Base-by-base conservation (phyloP, 2,888 invertebrate species). In the Ischnura elegans region DNA sequence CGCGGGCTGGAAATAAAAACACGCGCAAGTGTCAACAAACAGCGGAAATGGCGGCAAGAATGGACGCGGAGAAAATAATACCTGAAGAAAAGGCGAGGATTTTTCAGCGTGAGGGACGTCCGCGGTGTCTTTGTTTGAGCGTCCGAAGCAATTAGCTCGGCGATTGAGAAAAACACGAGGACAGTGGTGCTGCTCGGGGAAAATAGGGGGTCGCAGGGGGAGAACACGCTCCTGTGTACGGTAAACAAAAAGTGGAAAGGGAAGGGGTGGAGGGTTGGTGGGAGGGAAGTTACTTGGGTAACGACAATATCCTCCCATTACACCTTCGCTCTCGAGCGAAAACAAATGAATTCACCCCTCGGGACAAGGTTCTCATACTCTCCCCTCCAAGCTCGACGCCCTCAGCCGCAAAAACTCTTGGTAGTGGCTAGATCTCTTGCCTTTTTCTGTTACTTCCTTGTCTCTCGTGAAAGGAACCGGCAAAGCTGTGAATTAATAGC, bases 141-240 rank as follows among this genome's bases (percentile, higher is more conserved):
- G 76, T 76, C 76, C 29, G 76, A 76, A 76, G 76, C 76, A 76
- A 76, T 76, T 76, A 76, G 76, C 76, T 76, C 76, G 36, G 76
- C 36, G 76, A 76, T 76, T 76, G 76, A 76, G 76, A 76, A 76
- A 76, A 76, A 76, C 76, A 76, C 36, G 76, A 76, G 76, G n/a
- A n/a, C n/a, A 36, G 25, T 76, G 76, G 2, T 61, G 21, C 25
- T 21, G 8, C 25, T 8, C 3, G 61, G 61, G 61, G 21, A 61
- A 16, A 16, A 16, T 4, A 29, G 6, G n/a, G n/a, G 66, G 47
- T 8, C 6, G 51, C 19, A 51, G 51, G 6, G n/a, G n/a, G n/a
- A n/a, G n/a, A n/a, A 5, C 76, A 36, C 10, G 36, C 76, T 21
- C 29, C n/a, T n/a, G n/a, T 76, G 76, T 6, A 36, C 76, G 76